Percentiles rank a stretch among this genome's conserved stretches.
Conservation (phyloP, 2,113 vertebrate genomes). For the Proteles cristata region DNA sequence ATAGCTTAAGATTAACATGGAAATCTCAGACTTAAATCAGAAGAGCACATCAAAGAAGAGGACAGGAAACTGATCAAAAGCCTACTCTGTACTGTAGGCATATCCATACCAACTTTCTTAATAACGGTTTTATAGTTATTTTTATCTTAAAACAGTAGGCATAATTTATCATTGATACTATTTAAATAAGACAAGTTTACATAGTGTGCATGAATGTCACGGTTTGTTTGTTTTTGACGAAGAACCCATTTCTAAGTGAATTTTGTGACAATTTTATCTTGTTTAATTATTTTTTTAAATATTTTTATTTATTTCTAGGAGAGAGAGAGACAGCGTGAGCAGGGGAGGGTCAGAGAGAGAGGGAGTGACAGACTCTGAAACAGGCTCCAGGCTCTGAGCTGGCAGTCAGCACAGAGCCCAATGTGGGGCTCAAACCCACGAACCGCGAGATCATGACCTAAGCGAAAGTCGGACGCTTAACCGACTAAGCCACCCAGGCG, state of each 20-base stretch:
- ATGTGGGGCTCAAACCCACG: too few species aligned
- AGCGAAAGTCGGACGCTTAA: too few species aligned
- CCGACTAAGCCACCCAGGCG: too few species aligned
- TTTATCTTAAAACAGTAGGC: constrained; percentile 38
- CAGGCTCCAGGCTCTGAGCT: too few species aligned
- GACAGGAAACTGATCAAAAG: neutral
- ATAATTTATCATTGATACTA: constrained; percentile 1
- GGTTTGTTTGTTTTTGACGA: neutral
- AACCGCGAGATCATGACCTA: too few species aligned
- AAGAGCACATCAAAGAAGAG: neutral
- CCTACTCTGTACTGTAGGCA: neutral
- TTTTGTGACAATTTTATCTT: constrained; percentile 34
- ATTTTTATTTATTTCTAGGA: too few species aligned
- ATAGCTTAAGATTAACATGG: constrained; percentile 20
- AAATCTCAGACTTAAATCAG: constrained; percentile 42
- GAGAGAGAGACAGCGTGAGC: too few species aligned
- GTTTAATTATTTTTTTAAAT: too few species aligned
- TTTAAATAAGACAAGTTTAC: constrained; percentile 21
- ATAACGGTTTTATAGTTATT: constrained; percentile 1
- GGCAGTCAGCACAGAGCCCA: too few species aligned
- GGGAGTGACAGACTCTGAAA: too few species aligned
- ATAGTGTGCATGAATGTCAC: constrained; percentile 18
- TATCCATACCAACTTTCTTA: neutral
- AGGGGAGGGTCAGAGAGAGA: too few species aligned
- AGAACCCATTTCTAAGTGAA: neutral